Conservation (phyloP, 2,888 invertebrate genomes). For the Ophioninae sp. region DNA sequence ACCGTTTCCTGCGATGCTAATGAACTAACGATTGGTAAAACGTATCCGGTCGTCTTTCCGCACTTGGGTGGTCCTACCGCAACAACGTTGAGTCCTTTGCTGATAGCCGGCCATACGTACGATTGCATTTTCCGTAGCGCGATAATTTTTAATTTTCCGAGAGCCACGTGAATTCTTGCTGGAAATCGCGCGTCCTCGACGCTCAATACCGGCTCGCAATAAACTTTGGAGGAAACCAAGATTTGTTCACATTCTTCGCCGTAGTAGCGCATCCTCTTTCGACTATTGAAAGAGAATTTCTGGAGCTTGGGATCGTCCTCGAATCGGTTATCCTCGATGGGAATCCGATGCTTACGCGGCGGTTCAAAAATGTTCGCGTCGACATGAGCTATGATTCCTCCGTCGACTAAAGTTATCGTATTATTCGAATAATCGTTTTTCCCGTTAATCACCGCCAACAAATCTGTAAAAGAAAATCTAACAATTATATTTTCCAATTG, state of each 20-base stretch:
- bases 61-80: slow-evolving; percentile 84
- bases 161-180: slow-evolving; percentile 52
- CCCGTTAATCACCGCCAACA: slow-evolving; percentile 30
- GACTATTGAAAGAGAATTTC: slow-evolving; percentile 1
- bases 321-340: neutral
- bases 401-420: slow-evolving; percentile 30
- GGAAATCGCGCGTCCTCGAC: slow-evolving; percentile 72
- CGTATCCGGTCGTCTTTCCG: slow-evolving; percentile 88
- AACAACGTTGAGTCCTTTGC: slow-evolving; percentile 85
- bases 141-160: slow-evolving; percentile 79
- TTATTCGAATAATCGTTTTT: slow-evolving; percentile 29
- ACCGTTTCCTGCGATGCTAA: slow-evolving; percentile 77
- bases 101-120: slow-evolving; percentile 87
- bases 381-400: slow-evolving; percentile 21
- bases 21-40: slow-evolving; percentile 86
- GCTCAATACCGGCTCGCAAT: slow-evolving; percentile 67
- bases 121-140: slow-evolving; percentile 84
- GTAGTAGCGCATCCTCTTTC: slow-evolving; percentile 51
- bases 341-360: neutral
- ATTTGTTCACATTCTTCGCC: slow-evolving; percentile 67
- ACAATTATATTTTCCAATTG: too few relatives aligned
- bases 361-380: slow-evolving; percentile 20
- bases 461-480: slow-evolving; percentile 42
- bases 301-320: neutral
- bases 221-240: slow-evolving; percentile 69